Base-by-base conservation (phyloP, 2,888 invertebrate genomes). In the Monochamus alternatus region DNA sequence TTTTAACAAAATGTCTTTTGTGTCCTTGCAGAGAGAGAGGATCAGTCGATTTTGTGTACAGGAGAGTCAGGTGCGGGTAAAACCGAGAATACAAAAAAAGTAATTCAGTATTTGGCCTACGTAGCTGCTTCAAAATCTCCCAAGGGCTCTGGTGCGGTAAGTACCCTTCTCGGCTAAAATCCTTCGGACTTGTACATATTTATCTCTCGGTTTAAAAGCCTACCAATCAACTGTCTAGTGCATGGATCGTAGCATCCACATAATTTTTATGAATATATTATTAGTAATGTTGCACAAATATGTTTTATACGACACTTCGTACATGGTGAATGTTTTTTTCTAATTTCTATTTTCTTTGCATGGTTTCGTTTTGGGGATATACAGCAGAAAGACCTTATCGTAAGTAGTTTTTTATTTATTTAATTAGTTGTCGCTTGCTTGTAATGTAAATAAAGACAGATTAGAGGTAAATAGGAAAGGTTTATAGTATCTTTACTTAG, bases 11-110 rank as follows among this genome's bases (percentile, higher is more conserved):
- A 3, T 22, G 22, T 10, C 10, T 47, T 55, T 66, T 12, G 12
- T 79, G 80, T 79, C 77, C 81, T 86, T 93, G 78, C 90, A 99
- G 99, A 99, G 91, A 95, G 99, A 76, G 99, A 99, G 91, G 99
- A 99, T 91, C 99, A 99, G 91, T 98, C 98, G 67, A 99, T 99
- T 88, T 92, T 99, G 82, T 99, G 99, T 92, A 99, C 99, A 86
- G 99, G 99, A 85, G 99, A 99, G 90, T 99, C 99, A n/a, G 99
- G 99, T 84, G 99, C 99, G 84, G 99, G 99, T 82, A 99, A 99
- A 92, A 99, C 99, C 68, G 99, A 99, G 90, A 99, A 99, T 90
- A 99, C 99, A 76, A 99, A 99, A 92, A 99, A 99, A 92, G 99
- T 99, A 73, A 99, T 99, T 88, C 99, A 99, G 91, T 99, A 99